phyloP scores from a whole-genome alignment of 2,113 vertebrate species.

The Gymnorhina tibicen region DNA sequence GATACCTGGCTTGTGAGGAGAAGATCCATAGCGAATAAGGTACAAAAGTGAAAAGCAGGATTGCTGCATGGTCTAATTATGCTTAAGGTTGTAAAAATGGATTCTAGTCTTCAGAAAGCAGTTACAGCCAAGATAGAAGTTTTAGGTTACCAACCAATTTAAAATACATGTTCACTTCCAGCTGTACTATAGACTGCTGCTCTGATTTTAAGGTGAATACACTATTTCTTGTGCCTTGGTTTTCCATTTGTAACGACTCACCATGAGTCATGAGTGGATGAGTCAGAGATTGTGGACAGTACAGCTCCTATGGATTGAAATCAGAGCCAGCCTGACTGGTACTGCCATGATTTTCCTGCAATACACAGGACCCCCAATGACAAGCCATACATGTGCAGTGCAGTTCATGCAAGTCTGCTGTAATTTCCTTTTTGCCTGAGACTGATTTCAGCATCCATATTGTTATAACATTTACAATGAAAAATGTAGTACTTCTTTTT shows the following conservation, averaged over 20 bases:
- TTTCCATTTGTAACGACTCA: conserved; percentile 40
- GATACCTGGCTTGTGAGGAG: background rate
- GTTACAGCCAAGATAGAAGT: background rate
- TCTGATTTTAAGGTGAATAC: background rate
- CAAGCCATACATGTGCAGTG: fast-evolving
- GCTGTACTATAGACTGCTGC: background rate
- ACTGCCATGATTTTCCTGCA: background rate
- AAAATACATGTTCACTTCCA: background rate
- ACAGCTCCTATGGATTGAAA: conserved; percentile 3
- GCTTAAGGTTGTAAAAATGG: background rate
- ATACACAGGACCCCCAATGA: background rate
- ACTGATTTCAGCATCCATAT: background rate
- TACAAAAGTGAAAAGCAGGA: background rate
- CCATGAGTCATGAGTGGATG: conserved; percentile 15
- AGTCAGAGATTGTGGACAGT: conserved; percentile 7
- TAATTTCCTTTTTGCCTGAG: background rate
- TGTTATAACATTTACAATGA: background rate
- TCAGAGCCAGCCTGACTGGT: background rate
- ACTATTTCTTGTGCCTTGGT: background rate
- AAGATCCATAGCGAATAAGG: background rate
- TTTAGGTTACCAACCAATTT: background rate
- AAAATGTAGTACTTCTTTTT: background rate
- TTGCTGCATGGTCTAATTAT: background rate
- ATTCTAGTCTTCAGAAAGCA: background rate
- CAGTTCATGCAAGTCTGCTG: background rate